phyloP scores from a whole-genome alignment of 2,113 vertebrate genomes.

The Uria lomvia region DNA sequence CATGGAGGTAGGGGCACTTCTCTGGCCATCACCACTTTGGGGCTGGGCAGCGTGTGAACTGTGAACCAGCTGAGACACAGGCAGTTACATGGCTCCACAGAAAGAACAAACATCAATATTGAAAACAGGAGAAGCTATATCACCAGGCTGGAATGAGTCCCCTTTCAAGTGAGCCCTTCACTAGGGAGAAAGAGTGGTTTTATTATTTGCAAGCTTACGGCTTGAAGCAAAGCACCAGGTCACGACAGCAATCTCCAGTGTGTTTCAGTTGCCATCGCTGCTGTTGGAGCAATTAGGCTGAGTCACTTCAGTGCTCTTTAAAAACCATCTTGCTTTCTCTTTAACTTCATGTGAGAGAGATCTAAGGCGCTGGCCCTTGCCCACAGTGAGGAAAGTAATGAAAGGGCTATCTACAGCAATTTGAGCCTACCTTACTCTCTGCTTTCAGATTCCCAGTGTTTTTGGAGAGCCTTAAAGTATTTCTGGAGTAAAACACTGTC shows the following conservation, averaged over 20 bases:
- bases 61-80: neutral
- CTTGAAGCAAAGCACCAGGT: neutral
- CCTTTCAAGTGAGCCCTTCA: neutral
- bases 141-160: neutral
- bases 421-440: neutral
- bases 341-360: neutral
- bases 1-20: neutral
- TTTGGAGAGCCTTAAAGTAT: neutral
- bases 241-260: rapidly evolving
- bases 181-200: neutral
- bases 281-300: neutral
- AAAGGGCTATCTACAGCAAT: neutral
- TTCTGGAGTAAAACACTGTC: neutral
- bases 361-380: neutral
- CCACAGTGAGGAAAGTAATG: neutral
- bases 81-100: neutral
- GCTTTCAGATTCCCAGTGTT: neutral
- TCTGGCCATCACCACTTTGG: neutral
- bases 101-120: neutral
- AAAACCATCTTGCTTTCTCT: neutral
- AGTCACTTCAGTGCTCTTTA: neutral
- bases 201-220: neutral
- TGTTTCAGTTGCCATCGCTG: neutral
- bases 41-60: neutral
- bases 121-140: neutral